Conservation (phyloP, 2,113 vertebrate species). For the Neoarius graeffei region DNA sequence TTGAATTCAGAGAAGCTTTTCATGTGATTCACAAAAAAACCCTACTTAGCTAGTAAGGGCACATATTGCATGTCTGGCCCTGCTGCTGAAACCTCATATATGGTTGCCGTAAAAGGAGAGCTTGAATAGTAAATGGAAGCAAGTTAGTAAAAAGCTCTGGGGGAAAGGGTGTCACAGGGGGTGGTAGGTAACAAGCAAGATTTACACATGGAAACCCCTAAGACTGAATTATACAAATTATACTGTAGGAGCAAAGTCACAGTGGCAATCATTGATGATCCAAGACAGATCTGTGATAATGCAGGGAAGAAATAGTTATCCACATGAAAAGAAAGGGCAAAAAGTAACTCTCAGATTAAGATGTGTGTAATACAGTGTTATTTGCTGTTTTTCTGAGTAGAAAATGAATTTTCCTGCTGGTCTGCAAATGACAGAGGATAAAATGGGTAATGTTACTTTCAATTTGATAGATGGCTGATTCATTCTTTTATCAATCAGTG, state of each 20-base stretch:
- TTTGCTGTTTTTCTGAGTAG: not conserved
- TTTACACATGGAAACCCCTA: slow-evolving; percentile 37
- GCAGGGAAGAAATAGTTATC: slow-evolving; percentile 10
- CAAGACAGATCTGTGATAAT: not conserved
- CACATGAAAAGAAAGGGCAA: not conserved
- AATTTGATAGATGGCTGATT: not conserved
- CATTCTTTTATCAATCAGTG: not conserved
- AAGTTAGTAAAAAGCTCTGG: not conserved
- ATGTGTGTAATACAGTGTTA: slow-evolving; percentile 22
- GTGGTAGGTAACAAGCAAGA: slow-evolving; percentile 8
- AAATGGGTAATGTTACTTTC: not conserved
- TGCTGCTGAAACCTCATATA: slow-evolving; percentile 11
- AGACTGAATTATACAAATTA: slow-evolving; percentile 26
- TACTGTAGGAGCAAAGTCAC: not conserved
- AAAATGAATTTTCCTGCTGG: not conserved
- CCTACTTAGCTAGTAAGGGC: not conserved
- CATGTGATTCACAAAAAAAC: slow-evolving; percentile 1
- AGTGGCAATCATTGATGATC: not conserved
- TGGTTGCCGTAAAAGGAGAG: slow-evolving; percentile 11
- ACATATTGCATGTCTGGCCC: not conserved
- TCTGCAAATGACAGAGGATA: not conserved
- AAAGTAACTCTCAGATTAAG: not conserved
- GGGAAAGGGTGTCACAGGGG: slow-evolving; percentile 27
- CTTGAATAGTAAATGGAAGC: slow-evolving; percentile 21
- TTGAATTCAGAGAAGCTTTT: not conserved